Evolutionary conservation across 2,797 vertebrate genomes (phyloP).

Genomic region (Chromis chromis): DNA sequence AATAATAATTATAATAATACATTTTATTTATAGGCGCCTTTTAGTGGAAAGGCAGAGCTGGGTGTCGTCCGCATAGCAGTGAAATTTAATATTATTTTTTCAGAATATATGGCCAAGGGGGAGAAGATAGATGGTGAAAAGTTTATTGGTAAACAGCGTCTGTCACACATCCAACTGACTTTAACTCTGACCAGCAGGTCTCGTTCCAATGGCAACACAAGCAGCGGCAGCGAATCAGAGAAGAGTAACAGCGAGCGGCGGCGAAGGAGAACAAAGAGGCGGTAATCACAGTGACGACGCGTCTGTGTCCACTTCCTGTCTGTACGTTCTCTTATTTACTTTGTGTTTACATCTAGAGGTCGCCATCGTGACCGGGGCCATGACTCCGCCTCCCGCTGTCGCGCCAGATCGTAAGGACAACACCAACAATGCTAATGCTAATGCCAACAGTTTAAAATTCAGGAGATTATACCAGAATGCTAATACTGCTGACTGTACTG

Average conservation of each 20-base stretch:
- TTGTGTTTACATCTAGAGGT: background rate
- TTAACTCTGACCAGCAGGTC: slow-evolving; percentile 76
- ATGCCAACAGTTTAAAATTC: background rate
- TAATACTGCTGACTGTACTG: background rate
- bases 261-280: slow-evolving; percentile 86
- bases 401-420: background rate
- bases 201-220: slow-evolving; percentile 91
- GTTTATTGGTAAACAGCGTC: too few relatives aligned
- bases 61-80: too few relatives aligned
- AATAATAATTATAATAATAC: too few relatives aligned
- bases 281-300: slow-evolving; percentile 70
- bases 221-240: slow-evolving; percentile 92
- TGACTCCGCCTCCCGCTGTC: background rate
- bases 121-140: too few relatives aligned
- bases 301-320: background rate
- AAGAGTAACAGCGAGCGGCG: slow-evolving; percentile 85
- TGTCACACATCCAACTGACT: too few relatives aligned
- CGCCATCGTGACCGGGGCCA: background rate
- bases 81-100: too few relatives aligned
- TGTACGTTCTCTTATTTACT: background rate
- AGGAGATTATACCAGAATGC: too few relatives aligned
- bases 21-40: too few relatives aligned
- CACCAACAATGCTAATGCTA: background rate
- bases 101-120: too few relatives aligned
- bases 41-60: too few relatives aligned